A percentile compares a stretch with the other conserved stretches of the same genome.
Evolutionary conservation across 2,888 invertebrate genomes (phyloP).

Genomic region (Deilephila porcellus): DNA sequence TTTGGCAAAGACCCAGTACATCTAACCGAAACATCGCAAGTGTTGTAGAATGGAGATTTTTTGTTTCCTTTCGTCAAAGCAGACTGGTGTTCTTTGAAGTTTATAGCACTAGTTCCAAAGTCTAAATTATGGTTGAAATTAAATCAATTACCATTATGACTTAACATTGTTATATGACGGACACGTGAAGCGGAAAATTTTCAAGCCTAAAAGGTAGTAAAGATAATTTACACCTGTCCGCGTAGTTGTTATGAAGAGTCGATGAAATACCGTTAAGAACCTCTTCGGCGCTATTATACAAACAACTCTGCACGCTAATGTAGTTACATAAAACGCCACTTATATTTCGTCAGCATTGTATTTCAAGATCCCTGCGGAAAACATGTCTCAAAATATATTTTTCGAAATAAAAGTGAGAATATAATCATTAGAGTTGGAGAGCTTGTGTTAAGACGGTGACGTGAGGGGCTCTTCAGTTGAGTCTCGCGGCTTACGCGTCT

Average conservation of each 20-base stretch:
- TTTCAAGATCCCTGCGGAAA: not conserved
- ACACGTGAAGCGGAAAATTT: too few species aligned
- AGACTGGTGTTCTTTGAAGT: too few species aligned
- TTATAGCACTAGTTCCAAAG: too few species aligned
- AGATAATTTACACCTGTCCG: not conserved
- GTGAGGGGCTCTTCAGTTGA: conserved; percentile 48
- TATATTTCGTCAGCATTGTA: not conserved
- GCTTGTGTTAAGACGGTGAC: conserved; percentile 41
- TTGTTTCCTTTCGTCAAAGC: too few species aligned
- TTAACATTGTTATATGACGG: too few species aligned
- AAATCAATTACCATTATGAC: too few species aligned
- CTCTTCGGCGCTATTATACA: not conserved
- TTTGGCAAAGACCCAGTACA: too few species aligned
- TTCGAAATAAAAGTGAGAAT: conserved; percentile 37
- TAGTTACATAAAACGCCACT: conserved; percentile 6
- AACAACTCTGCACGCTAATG: not conserved
- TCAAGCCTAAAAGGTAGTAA: not conserved
- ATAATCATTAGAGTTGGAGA: conserved; percentile 37
- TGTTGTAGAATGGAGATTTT: too few species aligned
- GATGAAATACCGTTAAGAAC: not conserved
- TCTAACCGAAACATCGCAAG: too few species aligned
- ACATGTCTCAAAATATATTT: conserved; percentile 19
- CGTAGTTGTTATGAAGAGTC: not conserved
- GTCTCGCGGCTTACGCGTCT: conserved; percentile 44
- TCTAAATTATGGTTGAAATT: too few species aligned